phyloP scores from a whole-genome alignment of 2,797 vertebrate species.

The Pangasius macronema region DNA sequence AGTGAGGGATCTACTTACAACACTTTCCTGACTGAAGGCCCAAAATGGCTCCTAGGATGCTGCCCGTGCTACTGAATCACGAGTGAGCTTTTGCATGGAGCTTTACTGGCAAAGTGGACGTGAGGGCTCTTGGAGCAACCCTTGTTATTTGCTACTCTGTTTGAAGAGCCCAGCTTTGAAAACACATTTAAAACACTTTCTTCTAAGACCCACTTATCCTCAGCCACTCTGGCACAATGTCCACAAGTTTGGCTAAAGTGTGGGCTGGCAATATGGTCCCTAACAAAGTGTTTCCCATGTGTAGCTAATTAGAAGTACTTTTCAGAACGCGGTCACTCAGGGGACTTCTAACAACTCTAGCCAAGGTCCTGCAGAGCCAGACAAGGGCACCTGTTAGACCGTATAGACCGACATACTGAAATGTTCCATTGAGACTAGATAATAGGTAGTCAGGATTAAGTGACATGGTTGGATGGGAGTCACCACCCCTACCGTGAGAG shows the following conservation, averaged over 20 bases:
- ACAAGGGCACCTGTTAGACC: neutral
- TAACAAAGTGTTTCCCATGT: conserved; percentile 42
- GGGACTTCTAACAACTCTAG: conserved; percentile 5
- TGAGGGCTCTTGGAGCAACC: neutral
- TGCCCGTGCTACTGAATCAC: neutral
- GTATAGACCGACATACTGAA: neutral
- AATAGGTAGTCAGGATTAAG: neutral
- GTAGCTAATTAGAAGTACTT: conserved; percentile 52
- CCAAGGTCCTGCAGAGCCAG: conserved; percentile 6
- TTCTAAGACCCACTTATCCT: conserved; percentile 46
- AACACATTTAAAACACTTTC: conserved; percentile 54
- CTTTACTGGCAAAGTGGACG: neutral
- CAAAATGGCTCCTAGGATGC: neutral
- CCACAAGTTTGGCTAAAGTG: neutral
- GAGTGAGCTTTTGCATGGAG: neutral
- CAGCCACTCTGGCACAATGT: conserved; percentile 27
- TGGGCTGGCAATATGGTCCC: conserved; percentile 23
- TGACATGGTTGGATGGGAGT: neutral
- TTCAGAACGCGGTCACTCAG: neutral
- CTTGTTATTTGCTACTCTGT: neutral
- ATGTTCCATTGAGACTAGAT: neutral
- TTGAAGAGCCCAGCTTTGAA: conserved; percentile 25
- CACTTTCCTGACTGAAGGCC: neutral
- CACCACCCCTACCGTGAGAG: neutral
- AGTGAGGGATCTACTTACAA: neutral